A percentile compares a stretch with the other conserved stretches of the same genome.
These are phyloP conservation scores for Yponomeuta plumbellus DNA, from an alignment of 2,888 invertebrate genomes.

Conservation along the genomic window DNA sequence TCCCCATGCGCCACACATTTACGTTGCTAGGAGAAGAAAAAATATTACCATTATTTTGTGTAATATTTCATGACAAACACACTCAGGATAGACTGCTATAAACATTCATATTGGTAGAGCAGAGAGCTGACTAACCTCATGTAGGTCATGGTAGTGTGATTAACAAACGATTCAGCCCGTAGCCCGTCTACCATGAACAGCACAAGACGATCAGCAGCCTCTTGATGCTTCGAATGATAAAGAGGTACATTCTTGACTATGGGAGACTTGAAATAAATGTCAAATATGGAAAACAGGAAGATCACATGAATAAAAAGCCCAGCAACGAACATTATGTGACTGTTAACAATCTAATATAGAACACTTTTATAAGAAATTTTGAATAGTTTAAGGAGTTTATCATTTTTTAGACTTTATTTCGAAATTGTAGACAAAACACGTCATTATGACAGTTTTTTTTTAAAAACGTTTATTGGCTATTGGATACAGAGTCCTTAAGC, in stretches of 20 bases:
- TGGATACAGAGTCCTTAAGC: no score
- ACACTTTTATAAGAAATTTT: no score
- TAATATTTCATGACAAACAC: not conserved
- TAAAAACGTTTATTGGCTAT: no score
- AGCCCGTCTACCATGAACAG: conserved; percentile 95
- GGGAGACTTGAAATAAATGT: conserved; percentile 95
- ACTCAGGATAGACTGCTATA: no score
- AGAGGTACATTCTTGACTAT: conserved; percentile 83
- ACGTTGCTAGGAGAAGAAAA: no score
- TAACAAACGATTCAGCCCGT: conserved; percentile 88
- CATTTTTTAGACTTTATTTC: no score
- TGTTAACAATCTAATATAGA: not conserved
- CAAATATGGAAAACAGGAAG: conserved; percentile 90
- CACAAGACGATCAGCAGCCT: conserved; percentile 86
- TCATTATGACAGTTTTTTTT: no score
- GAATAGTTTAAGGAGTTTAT: no score
- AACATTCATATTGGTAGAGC: no score
- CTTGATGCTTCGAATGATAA: conserved; percentile 62
- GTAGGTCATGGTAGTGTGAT: conserved; percentile 77
- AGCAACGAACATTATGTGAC: conserved; percentile 49
- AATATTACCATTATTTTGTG: no score
- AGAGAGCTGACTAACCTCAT: conserved; percentile 70
- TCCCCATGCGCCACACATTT: no score
- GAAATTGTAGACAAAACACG: no score
- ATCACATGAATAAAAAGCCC: conserved; percentile 83